Percentiles rank a stretch among this genome's conserved stretches.
Evolutionary conservation across 2,888 invertebrate species (phyloP).

Genomic region (Fragum whitleyi): DNA sequence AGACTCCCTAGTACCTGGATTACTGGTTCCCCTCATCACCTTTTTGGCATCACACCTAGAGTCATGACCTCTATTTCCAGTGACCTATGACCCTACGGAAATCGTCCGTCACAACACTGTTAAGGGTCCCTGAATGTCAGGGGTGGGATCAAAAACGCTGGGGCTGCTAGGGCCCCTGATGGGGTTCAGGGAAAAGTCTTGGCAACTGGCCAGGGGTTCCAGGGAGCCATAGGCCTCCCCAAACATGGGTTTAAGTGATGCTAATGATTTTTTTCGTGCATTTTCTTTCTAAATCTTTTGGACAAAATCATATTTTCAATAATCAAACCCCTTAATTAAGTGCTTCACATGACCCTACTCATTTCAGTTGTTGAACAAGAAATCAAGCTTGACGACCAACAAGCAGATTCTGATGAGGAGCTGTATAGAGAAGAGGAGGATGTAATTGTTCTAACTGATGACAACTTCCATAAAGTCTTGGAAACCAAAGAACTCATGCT

Average conservation of each 20-base stretch:
- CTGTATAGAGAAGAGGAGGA: slow-evolving; percentile 82
- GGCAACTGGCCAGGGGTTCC: too few relatives aligned
- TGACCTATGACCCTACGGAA: too few relatives aligned
- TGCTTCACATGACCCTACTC: too few relatives aligned
- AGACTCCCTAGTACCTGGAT: too few relatives aligned
- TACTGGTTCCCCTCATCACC: neutral
- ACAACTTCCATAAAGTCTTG: slow-evolving; percentile 86
- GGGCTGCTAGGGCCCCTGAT: neutral
- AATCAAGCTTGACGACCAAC: neutral
- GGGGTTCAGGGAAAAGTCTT: too few relatives aligned
- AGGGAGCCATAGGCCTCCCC: too few relatives aligned
- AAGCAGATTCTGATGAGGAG: slow-evolving; percentile 1
- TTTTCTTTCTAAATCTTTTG: too few relatives aligned
- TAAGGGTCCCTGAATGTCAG: neutral
- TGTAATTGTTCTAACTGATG: slow-evolving; percentile 85
- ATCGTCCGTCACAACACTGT: neutral
- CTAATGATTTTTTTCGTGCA: too few relatives aligned
- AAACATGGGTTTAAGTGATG: too few relatives aligned
- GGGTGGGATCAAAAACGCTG: neutral
- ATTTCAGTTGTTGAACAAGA: slow-evolving; percentile 14
- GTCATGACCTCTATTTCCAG: too few relatives aligned
- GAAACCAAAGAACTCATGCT: slow-evolving; percentile 85
- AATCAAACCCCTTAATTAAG: too few relatives aligned
- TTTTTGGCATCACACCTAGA: neutral
- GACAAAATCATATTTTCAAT: too few relatives aligned